Percentiles rank a stretch among this genome's conserved stretches.
Evolutionary conservation across 2,797 vertebrate species (phyloP).

Genomic region (Dicrostonyx torquatus): DNA sequence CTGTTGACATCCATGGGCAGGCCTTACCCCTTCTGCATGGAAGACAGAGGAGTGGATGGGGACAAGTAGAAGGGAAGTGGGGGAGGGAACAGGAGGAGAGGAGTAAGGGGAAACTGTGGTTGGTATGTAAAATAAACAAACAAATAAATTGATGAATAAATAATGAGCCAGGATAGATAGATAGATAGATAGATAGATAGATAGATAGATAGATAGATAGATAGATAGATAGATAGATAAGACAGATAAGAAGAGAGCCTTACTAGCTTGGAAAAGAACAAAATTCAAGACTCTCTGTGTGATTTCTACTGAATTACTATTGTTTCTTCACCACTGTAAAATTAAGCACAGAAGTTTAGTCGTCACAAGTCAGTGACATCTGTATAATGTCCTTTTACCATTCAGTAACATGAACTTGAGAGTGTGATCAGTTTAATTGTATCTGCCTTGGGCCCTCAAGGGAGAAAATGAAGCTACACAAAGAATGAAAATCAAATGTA

Average conservation of each 20-base stretch:
- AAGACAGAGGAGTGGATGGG: too few species aligned
- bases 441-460: background rate
- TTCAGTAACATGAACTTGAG: background rate
- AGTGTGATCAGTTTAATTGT: background rate
- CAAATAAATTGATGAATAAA: too few species aligned
- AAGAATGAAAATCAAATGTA: constrained; percentile 16
- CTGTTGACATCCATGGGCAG: too few species aligned
- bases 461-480: background rate
- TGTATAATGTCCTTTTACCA: background rate
- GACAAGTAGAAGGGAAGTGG: too few species aligned
- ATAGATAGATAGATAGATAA: too few species aligned
- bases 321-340: background rate
- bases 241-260: background rate
- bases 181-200: too few species aligned
- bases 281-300: background rate
- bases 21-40: too few species aligned
- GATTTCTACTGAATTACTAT: background rate
- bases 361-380: background rate
- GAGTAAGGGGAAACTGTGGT: too few species aligned
- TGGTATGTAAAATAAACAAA: too few species aligned
- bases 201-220: too few species aligned
- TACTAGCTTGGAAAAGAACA: background rate
- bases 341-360: background rate
- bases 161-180: too few species aligned
- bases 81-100: too few species aligned